Percentiles rank a stretch among this genome's conserved stretches.
Evolutionary conservation across 2,113 vertebrate genomes (phyloP).

Genomic region (Laterallus jamaicensis): DNA sequence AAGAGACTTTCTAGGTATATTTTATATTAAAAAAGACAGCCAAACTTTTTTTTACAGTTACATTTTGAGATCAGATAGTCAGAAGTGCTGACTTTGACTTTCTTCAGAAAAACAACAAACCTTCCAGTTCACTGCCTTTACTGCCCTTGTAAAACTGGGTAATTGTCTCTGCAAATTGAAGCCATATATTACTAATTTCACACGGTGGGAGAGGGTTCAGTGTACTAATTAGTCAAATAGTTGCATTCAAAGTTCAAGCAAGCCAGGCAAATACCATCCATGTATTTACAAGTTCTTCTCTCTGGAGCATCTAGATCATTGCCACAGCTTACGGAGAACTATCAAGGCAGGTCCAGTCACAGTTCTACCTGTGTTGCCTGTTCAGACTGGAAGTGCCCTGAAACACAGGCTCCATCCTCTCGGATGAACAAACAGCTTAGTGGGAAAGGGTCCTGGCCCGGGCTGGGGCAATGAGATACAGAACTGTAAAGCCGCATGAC

Average conservation of each 20-base stretch:
- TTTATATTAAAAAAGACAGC: neutral
- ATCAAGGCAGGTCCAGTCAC: neutral
- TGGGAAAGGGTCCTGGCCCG: neutral
- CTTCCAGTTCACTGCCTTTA: conserved; percentile 1
- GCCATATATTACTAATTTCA: conserved; percentile 11
- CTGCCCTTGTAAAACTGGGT: neutral
- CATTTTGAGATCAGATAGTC: neutral
- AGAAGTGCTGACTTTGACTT: neutral
- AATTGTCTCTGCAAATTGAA: neutral
- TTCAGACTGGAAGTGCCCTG: neutral
- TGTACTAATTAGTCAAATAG: neutral
- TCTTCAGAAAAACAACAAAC: neutral
- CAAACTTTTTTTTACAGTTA: neutral
- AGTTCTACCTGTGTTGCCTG: neutral
- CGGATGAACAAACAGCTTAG: fast-evolving
- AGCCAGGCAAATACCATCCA: neutral
- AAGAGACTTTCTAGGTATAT: neutral
- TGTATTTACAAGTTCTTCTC: neutral
- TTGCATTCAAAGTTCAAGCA: neutral
- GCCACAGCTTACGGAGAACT: neutral
- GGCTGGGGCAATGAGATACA: neutral
- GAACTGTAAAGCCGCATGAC: neutral
- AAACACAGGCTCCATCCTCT: neutral
- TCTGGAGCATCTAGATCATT: neutral
- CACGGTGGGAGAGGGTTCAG: neutral